Evolutionary conservation across 2,888 invertebrate species (phyloP), one percentile per base, ranked within the genome.

Genomic region (Thecocarcelia acutangulata): DNA sequence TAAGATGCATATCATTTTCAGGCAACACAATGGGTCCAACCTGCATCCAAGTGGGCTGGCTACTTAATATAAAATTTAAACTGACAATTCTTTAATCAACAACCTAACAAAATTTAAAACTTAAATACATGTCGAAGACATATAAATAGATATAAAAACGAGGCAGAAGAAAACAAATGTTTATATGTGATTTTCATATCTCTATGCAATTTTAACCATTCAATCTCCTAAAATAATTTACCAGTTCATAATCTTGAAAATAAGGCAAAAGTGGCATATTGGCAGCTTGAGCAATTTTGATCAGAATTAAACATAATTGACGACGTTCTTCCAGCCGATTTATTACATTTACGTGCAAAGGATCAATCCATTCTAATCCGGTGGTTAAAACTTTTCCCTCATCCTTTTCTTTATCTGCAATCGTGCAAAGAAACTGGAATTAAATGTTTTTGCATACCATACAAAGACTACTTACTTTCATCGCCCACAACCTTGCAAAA

Each of bases 221-320:
- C 5, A 24, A 24, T 2, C 24, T 3, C 24, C 24, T 24, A 24
- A 24, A 24, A 24, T n/a, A n/a, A 24, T 11, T 84, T 72, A 90
- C 90, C 86, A 91, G 59, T 83, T 91, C 91, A 83, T 91, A 91
- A 68, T 91, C 91, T 84, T 91, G 90, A 84, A 91, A 91, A 90
- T 95, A 96, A 0, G 96, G 96, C 84, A 93, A 91, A 63, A 96
- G 90, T 0, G 95, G 93, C 42, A 96, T 89, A 85, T 94, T 93
- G 3, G 93, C 90, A 84, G 91, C 86, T 44, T 93, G 92, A 0
- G 95, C 95, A 80, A 96, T 94, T 91, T 95, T 95, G 72, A 94
- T 93, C 5, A 96, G 91, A 75, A 96, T 91, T 75, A 95, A 91
- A 90, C 93, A 94, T 11, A 96, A 91, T 37, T 93, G 92, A 28